Evolutionary conservation across 2,888 invertebrate species (phyloP).

Genomic region (Ommatoiulus sabulosus): DNA sequence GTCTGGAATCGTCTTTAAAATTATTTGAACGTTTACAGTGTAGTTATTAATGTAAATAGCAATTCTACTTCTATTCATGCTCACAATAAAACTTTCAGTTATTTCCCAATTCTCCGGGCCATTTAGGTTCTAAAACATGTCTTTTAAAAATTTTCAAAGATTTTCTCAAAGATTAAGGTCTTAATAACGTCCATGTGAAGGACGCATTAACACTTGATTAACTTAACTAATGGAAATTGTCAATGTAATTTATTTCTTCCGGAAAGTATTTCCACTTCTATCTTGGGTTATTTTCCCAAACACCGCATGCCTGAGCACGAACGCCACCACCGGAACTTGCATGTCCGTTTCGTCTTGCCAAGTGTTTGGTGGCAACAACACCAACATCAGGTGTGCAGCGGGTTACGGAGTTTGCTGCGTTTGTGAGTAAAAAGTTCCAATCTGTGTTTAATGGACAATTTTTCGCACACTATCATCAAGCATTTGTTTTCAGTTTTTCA

Average conservation of each 20-base stretch:
- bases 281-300: constrained; percentile 83
- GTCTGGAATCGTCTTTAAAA: too few species aligned
- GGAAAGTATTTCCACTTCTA: constrained; percentile 81
- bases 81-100: too few species aligned
- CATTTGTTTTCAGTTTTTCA: constrained; percentile 49
- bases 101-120: too few species aligned
- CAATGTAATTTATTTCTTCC: neutral
- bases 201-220: too few species aligned
- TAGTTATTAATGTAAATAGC: too few species aligned
- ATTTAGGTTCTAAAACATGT: too few species aligned
- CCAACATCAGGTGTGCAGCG: constrained; percentile 80
- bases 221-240: neutral
- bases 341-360: constrained; percentile 79
- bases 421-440: constrained; percentile 72
- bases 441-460: neutral
- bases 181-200: too few species aligned
- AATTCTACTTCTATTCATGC: too few species aligned
- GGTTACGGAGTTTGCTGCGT: constrained; percentile 84
- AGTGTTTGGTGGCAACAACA: constrained; percentile 78
- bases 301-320: constrained; percentile 79
- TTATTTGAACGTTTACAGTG: too few species aligned
- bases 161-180: too few species aligned
- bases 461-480: neutral
- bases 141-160: too few species aligned
- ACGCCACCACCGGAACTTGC: constrained; percentile 86